Evolutionary conservation across 1,140 invertebrate species (phyloP), one percentile per base, ranked within the genome.

Genomic region (Cryptotermes secundus): DNA sequence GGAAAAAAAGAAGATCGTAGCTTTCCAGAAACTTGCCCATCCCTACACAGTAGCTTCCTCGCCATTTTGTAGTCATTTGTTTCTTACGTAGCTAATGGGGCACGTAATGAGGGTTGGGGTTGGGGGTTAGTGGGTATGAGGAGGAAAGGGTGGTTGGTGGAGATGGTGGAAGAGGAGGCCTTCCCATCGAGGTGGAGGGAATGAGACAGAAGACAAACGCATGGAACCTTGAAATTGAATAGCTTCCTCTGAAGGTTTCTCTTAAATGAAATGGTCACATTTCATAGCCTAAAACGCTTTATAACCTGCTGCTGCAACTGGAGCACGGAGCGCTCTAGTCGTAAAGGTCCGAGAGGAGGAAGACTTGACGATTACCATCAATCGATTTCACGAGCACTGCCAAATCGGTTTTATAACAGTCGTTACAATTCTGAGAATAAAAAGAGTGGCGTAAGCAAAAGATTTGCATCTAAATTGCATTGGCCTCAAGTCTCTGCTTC

Each of bases 231-330:
- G 85, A 86, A 86, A 86, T 86, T 84, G 85, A 86, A 86, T 86
- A 82, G 85, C 85, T 84, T 79, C 59, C 59, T 72, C 59, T 1
- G n/a, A 72, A 72, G 59, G 59, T 72, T 72, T 72, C 85, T 83
- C 85, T 86, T 86, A 86, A 86, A 86, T 83, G 84, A 85, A 85
- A 86, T 84, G 85, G 85, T 86, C 84, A 86, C 81, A 86, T 84
- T 86, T 86, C 85, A 86, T 86, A 86, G 85, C 45, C 83, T 84
- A 85, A 86, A 86, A 84, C 85, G 85, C 85, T 86, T 86, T 86
- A 86, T 86, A 84, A 83, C 85, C 85, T 45, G 49, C 65, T 81
- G 42, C 59, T 72, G 59, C 7, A 72, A 72, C 14, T 72, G 59
- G 59, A 72, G 59, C 59, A 31, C 3, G 59, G 26, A 4, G 26